Percentiles rank a stretch among this genome's conserved stretches.
Conservation (phyloP, 64 coral and sea anemone species). For the Stichodactyla mertensii region DNA sequence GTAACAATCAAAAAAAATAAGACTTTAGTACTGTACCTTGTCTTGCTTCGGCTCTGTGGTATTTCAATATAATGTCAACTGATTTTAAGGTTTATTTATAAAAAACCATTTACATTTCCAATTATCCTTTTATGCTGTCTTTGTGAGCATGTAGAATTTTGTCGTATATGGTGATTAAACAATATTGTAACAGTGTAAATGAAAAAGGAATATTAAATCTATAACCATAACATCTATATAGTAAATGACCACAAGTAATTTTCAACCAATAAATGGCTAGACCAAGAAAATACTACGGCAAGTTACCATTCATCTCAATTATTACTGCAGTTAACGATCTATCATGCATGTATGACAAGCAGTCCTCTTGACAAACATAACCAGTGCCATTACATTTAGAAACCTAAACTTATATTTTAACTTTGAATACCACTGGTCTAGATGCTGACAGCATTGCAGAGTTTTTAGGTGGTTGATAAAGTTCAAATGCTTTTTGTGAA, state of each 20-base stretch:
- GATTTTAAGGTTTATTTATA: neutral
- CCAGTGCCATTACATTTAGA: too few species aligned
- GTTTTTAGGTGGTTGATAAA: neutral
- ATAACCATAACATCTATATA: neutral
- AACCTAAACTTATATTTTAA: slow-evolving; percentile 53
- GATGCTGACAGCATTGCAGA: slow-evolving; percentile 5
- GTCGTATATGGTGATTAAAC: neutral
- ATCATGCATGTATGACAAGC: too few species aligned
- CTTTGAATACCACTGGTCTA: slow-evolving; percentile 90
- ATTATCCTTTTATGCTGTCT: neutral
- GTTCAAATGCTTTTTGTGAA: neutral
- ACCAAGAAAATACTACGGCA: too few species aligned
- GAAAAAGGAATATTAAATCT: neutral
- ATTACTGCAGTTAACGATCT: too few species aligned
- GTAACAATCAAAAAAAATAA: neutral
- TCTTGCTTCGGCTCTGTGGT: neutral
- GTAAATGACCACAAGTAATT: too few species aligned
- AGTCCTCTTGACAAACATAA: too few species aligned
- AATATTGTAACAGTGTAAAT: neutral
- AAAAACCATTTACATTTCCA: neutral
- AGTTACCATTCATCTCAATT: too few species aligned
- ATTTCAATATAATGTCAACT: neutral
- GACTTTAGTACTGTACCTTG: neutral
- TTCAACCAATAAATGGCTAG: too few species aligned
- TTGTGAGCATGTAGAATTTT: neutral